Evolutionary conservation across 35 echinoderm and acorn worm genomes (phyloP).

Genomic region (Stichopus chloronotus): DNA sequence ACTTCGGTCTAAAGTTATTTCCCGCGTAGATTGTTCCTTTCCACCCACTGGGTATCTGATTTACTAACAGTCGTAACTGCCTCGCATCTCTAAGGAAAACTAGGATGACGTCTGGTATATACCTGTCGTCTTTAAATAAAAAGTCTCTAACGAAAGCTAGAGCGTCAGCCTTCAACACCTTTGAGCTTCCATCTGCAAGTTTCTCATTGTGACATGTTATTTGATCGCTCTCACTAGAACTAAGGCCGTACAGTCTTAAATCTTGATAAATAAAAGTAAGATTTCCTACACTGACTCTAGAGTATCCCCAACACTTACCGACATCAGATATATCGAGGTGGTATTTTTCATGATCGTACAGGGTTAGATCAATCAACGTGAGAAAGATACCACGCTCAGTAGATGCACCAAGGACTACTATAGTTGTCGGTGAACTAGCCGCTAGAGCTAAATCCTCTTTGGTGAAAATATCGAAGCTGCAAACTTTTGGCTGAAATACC

Average conservation of each 20-base stretch:
- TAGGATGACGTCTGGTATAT: neutral
- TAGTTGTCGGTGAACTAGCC: neutral
- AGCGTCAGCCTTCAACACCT: neutral
- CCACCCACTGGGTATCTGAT: neutral
- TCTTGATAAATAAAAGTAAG: constrained; percentile 21
- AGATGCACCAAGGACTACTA: constrained; percentile 6
- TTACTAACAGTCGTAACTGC: neutral
- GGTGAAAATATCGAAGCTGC: constrained; percentile 39
- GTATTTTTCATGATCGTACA: neutral
- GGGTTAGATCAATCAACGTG: neutral
- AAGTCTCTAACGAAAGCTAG: neutral
- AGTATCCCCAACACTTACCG: constrained; percentile 36
- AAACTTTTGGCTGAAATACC: constrained; percentile 29
- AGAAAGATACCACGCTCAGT: constrained; percentile 44
- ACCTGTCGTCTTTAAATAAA: neutral
- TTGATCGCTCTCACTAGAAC: neutral
- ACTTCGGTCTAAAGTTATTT: neutral
- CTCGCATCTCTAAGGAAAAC: neutral
- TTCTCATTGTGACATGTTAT: constrained; percentile 29
- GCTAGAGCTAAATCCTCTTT: neutral
- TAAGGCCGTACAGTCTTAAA: neutral
- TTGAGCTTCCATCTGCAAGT: neutral
- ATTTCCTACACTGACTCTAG: neutral
- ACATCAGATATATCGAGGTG: neutral
- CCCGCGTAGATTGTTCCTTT: constrained; percentile 14